Evolutionary conservation across 1,140 invertebrate genomes (phyloP).

Genomic region (Diabrotica undecimpunctata): DNA sequence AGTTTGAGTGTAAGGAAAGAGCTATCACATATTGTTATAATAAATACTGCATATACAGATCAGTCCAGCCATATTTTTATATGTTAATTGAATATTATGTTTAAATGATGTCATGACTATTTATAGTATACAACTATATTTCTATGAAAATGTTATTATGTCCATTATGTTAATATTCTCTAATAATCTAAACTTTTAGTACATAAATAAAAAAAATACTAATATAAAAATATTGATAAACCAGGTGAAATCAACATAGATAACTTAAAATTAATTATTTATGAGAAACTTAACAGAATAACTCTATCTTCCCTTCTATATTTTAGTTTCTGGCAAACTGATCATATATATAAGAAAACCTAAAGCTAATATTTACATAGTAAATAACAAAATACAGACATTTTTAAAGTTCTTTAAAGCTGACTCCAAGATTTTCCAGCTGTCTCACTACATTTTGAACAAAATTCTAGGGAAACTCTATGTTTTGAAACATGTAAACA

Average conservation of each 20-base stretch:
- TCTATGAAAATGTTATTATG: too few species aligned
- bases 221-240: too few species aligned
- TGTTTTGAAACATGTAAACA: constrained; percentile 55
- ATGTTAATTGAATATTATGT: too few species aligned
- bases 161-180: too few species aligned
- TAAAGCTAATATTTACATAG: constrained; percentile 1
- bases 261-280: too few species aligned
- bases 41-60: not conserved
- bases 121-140: too few species aligned
- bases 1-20: not conserved
- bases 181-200: too few species aligned
- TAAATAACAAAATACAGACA: constrained; percentile 12
- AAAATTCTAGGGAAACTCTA: constrained; percentile 55
- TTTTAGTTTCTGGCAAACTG: not conserved
- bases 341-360: not conserved
- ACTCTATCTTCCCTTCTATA: too few species aligned
- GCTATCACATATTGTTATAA: not conserved
- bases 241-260: too few species aligned
- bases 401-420: not conserved
- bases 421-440: constrained; percentile 34
- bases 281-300: too few species aligned
- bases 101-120: too few species aligned
- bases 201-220: too few species aligned
- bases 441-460: constrained; percentile 49
- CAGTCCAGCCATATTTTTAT: not conserved